phyloP scores from a whole-genome alignment of 2,888 invertebrate species.

The Rhamnusium bicolor region DNA sequence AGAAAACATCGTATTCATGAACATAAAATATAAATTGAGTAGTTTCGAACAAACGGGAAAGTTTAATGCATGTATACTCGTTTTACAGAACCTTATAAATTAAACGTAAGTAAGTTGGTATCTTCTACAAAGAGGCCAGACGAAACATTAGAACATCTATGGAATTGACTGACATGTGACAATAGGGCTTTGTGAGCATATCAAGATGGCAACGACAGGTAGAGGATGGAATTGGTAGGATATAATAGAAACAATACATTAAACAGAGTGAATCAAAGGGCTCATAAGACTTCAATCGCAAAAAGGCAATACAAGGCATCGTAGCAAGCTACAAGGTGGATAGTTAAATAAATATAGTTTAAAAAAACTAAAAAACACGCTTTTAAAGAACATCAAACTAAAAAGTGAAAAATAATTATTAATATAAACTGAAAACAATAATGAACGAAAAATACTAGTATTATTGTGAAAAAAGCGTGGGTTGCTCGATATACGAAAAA shows the following conservation, averaged over 20 bases:
- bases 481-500: no score
- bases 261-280: neutral
- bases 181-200: constrained; percentile 1
- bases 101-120: neutral
- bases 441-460: no score
- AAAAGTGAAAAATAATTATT: no score
- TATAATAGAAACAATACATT: neutral
- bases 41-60: neutral
- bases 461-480: no score
- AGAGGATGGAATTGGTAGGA: neutral
- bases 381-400: no score
- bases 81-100: neutral
- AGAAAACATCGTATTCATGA: neutral
- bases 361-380: no score
- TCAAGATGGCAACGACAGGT: neutral
- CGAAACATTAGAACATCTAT: neutral
- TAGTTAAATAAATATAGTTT: no score
- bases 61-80: neutral
- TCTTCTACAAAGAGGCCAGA: neutral
- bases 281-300: neutral
- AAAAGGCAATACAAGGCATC: neutral
- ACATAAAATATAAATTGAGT: neutral
- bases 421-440: no score
- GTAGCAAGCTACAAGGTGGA: neutral
- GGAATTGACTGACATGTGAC: constrained; percentile 10